phyloP scores from a whole-genome alignment of 2,888 invertebrate genomes.

The Phaonia tiefii region DNA sequence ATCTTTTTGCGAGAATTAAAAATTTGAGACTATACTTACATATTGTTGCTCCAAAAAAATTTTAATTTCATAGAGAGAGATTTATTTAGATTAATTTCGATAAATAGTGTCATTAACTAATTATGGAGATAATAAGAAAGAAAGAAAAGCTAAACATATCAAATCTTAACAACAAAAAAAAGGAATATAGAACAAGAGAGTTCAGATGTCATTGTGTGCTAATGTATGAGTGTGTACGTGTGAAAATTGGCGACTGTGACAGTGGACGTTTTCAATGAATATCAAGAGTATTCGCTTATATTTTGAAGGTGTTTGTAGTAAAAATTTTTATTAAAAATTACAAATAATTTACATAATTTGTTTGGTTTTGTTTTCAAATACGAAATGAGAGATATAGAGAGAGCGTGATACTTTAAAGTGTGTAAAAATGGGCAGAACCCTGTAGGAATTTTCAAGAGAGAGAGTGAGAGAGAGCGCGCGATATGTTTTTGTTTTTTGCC shows the following conservation, averaged over 20 bases:
- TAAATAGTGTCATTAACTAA: slow-evolving; percentile 49
- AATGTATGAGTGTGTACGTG: slow-evolving; percentile 42
- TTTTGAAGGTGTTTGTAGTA: slow-evolving; percentile 65
- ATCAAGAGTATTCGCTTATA: slow-evolving; percentile 48
- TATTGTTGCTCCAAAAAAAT: no score
- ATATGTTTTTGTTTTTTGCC: no score
- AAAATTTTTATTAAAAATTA: slow-evolving; percentile 66
- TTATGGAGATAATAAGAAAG: slow-evolving; percentile 64
- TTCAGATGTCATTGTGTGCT: slow-evolving; percentile 41
- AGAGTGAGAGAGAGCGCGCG: slow-evolving; percentile 62
- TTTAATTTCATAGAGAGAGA: slow-evolving; percentile 23
- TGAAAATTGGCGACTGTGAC: slow-evolving; percentile 43
- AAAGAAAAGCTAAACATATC: slow-evolving; percentile 70
- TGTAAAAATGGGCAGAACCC: slow-evolving; percentile 58
- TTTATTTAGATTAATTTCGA: slow-evolving; percentile 35
- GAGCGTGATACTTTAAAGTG: slow-evolving; percentile 58
- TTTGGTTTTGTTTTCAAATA: slow-evolving; percentile 40
- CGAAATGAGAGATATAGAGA: slow-evolving; percentile 69
- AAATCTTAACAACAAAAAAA: slow-evolving; percentile 70
- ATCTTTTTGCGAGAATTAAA: no score
- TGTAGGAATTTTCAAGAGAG: slow-evolving; percentile 53
- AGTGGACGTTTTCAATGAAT: slow-evolving; percentile 50
- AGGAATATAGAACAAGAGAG: slow-evolving; percentile 73
- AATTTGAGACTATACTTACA: no score
- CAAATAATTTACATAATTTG: slow-evolving; percentile 64